Evolutionary conservation across 2,113 vertebrate genomes (phyloP).

Genomic region (Muscicapa adusta): DNA sequence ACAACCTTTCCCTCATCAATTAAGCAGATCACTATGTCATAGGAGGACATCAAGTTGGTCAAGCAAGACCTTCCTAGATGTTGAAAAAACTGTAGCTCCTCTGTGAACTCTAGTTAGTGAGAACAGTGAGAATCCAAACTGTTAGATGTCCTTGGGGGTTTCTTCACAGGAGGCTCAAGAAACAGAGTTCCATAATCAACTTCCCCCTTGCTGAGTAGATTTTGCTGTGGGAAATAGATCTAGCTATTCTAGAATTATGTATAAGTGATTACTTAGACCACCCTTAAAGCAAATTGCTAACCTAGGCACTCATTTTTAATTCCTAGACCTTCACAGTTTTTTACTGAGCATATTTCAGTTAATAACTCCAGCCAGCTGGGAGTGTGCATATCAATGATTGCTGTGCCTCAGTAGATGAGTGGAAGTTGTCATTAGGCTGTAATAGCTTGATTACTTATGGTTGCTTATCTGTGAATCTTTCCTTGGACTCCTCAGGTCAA

Average conservation of each 20-base stretch:
- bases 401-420: not conserved
- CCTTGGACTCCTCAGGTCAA: not conserved
- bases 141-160: not conserved
- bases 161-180: not conserved
- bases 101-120: not conserved
- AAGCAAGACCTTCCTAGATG: not conserved
- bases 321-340: not conserved
- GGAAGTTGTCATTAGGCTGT: not conserved
- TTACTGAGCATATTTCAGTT: not conserved
- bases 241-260: not conserved
- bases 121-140: not conserved
- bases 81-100: not conserved
- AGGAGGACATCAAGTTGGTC: not conserved
- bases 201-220: not conserved
- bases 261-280: not conserved
- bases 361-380: not conserved
- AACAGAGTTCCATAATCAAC: not conserved
- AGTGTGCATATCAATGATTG: not conserved
- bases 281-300: not conserved
- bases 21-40: not conserved
- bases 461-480: not conserved
- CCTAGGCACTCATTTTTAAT: not conserved
- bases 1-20: not conserved
- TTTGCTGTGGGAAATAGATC: not conserved
- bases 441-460: not conserved